A percentile compares a stretch with the other conserved stretches of the same genome.
Conservation (phyloP, 2,888 invertebrate genomes). For the Lithophane leautieri region DNA sequence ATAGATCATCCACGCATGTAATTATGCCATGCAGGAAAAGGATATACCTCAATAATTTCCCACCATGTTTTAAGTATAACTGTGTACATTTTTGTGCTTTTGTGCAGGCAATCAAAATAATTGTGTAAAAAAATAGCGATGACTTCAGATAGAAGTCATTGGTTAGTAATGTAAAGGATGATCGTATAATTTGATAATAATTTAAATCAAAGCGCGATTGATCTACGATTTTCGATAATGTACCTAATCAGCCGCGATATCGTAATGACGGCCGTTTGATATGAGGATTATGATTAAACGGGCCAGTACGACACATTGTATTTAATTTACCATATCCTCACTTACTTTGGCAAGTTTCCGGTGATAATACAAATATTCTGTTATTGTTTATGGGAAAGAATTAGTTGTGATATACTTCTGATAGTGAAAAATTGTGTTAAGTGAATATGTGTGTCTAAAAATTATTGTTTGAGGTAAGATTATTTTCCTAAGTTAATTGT, state of each 20-base stretch:
- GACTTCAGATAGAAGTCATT: constrained; percentile 45
- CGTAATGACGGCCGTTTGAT: constrained; percentile 71
- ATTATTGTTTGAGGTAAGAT: constrained; percentile 51
- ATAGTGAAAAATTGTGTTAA: constrained; percentile 47
- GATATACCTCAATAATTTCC: constrained; percentile 7
- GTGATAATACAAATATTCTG: constrained; percentile 57
- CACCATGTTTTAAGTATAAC: neutral
- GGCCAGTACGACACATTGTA: constrained; percentile 44
- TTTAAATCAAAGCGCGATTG: constrained; percentile 74
- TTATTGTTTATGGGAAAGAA: constrained; percentile 57
- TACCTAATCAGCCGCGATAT: constrained; percentile 72
- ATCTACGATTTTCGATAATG: constrained; percentile 72
- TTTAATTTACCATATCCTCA: constrained; percentile 66
- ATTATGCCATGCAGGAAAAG: constrained; percentile 7
- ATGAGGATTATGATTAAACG: constrained; percentile 68
- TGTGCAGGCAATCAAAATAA: neutral
- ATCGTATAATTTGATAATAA: constrained; percentile 58
- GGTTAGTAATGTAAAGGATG: constrained; percentile 52
- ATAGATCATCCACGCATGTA: constrained; percentile 33
- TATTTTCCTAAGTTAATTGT: constrained; percentile 17
- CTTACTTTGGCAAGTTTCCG: constrained; percentile 59
- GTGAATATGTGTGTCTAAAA: constrained; percentile 53
- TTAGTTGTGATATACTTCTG: constrained; percentile 42
- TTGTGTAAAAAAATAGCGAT: constrained; percentile 25
- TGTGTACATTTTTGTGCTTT: constrained; percentile 13